These are phyloP conservation scores for Dinocampus coccinellae DNA, from an alignment of 2,888 invertebrate species.

Conservation along the genomic window DNA sequence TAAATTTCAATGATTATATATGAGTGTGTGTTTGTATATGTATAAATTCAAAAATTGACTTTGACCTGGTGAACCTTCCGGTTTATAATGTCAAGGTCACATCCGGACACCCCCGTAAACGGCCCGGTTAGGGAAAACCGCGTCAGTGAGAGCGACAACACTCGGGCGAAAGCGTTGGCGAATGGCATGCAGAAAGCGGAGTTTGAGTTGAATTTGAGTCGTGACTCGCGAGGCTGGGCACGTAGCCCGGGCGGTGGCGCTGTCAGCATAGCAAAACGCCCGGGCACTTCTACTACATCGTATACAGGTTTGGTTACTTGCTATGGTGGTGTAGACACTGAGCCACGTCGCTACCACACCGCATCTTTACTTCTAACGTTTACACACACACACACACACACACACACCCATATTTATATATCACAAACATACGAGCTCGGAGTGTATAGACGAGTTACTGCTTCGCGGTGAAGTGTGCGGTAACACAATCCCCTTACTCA, in stretches of 20 bases:
- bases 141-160: constrained; percentile 34
- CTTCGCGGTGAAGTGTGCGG: constrained; percentile 34
- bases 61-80: constrained; percentile 41
- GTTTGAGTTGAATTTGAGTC: constrained; percentile 67
- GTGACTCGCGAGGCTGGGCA: constrained; percentile 66
- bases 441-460: constrained; percentile 36
- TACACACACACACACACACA: neutral
- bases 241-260: constrained; percentile 63
- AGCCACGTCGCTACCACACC: neutral
- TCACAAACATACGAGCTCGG: neutral
- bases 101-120: constrained; percentile 46
- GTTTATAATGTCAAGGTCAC: constrained; percentile 46
- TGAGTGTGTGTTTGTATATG: neutral
- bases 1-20: too few relatives aligned
- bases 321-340: neutral
- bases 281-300: constrained; percentile 21
- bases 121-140: constrained; percentile 45
- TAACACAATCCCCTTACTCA: constrained; percentile 30
- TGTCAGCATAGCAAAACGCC: constrained; percentile 68
- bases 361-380: neutral
- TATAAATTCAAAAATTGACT: constrained; percentile 28
- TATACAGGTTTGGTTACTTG: neutral
- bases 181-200: constrained; percentile 45
- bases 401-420: neutral
- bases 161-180: constrained; percentile 28